phyloP scores from a whole-genome alignment of 2,797 vertebrate species.

The Anguilla marmorata region DNA sequence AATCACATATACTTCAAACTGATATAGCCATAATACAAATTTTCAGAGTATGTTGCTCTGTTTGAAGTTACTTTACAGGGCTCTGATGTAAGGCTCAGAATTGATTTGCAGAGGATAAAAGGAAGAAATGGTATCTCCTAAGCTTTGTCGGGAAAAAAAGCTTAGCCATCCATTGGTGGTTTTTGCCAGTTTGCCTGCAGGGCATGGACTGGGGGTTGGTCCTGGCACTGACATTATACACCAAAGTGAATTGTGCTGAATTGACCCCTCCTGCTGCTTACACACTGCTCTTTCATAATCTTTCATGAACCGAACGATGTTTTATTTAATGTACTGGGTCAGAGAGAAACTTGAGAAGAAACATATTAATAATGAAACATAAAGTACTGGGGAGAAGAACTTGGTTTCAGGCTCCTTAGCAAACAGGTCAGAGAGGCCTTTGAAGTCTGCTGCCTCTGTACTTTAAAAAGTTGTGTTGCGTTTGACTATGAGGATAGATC shows the following conservation, averaged over 20 bases:
- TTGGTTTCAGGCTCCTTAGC: slow-evolving; percentile 78
- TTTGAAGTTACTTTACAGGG: slow-evolving; percentile 99
- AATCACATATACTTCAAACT: slow-evolving; percentile 96
- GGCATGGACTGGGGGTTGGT: slow-evolving; percentile 71
- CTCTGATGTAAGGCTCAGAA: slow-evolving; percentile 99
- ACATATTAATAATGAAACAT: slow-evolving; percentile 85
- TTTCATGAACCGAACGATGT: slow-evolving; percentile 98
- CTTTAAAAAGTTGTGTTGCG: slow-evolving; percentile 83
- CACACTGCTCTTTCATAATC: slow-evolving; percentile 95
- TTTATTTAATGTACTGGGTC: slow-evolving; percentile 99
- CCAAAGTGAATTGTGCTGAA: slow-evolving; percentile 90
- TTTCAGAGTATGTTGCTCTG: slow-evolving; percentile 98
- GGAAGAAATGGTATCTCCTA: slow-evolving; percentile 99
- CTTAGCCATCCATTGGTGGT: slow-evolving; percentile 97
- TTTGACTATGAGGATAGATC: slow-evolving; percentile 70
- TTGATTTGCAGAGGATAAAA: slow-evolving; percentile 99
- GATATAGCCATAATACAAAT: slow-evolving; percentile 99
- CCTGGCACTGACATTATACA: slow-evolving; percentile 94
- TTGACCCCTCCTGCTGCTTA: slow-evolving; percentile 95
- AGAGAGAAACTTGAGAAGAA: slow-evolving; percentile 94
- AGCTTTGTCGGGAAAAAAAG: slow-evolving; percentile 98
- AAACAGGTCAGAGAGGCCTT: slow-evolving; percentile 81
- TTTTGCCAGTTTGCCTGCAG: slow-evolving; percentile 93
- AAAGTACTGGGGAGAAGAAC: slow-evolving; percentile 70
- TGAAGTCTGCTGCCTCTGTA: slow-evolving; percentile 80